Evolutionary conservation across 2,113 vertebrate genomes (phyloP).

Genomic region (Mellivora capensis): DNA sequence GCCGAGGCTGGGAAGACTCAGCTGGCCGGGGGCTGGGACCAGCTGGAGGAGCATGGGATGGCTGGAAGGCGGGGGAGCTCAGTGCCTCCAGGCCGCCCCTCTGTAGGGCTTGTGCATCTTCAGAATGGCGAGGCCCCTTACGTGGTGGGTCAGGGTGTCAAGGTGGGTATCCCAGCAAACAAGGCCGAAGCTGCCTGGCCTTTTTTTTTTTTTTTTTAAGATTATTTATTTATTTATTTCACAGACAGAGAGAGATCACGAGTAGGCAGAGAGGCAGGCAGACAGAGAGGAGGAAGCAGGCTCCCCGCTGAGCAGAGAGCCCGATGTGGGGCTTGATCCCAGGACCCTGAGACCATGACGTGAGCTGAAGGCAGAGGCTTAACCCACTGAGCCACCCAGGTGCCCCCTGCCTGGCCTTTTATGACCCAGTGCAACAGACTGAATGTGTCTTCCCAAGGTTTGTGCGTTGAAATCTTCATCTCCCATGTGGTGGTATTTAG

Average conservation of each 20-base stretch:
- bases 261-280: no score
- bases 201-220: no score
- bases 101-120: not conserved
- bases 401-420: not conserved
- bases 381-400: no score
- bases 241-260: no score
- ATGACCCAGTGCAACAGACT: not conserved
- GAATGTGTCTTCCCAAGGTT: not conserved
- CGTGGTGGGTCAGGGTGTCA: not conserved
- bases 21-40: not conserved
- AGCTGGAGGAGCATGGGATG: not conserved
- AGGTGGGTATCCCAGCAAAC: not conserved
- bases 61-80: not conserved
- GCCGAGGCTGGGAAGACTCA: not conserved
- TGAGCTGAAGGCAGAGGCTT: no score
- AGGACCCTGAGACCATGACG: no score
- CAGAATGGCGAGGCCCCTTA: not conserved
- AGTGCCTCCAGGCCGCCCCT: not conserved
- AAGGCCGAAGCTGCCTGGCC: not conserved
- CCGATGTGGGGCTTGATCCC: no score
- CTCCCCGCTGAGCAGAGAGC: no score
- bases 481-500: not conserved
- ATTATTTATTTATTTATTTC: no score
- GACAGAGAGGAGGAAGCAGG: no score
- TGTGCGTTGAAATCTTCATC: no score